Conservation (phyloP, 2,113 vertebrate species). For the Heptranchias perlo region DNA sequence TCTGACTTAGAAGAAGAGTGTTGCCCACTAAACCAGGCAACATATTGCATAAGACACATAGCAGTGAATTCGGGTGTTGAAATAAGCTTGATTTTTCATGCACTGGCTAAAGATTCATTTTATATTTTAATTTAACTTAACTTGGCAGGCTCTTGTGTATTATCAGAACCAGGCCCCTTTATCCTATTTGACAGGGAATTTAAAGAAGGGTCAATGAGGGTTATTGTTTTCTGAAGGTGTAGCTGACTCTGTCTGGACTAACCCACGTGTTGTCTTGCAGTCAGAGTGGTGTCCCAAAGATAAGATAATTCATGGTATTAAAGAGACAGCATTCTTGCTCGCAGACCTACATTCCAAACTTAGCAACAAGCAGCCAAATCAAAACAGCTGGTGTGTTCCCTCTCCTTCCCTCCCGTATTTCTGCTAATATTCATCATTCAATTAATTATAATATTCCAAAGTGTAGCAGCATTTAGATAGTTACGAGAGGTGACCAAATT, state of each 20-base stretch:
- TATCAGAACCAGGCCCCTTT: not conserved
- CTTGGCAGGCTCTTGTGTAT: not conserved
- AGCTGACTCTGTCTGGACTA: not conserved
- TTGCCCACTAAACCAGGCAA: not conserved
- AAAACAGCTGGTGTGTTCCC: not conserved
- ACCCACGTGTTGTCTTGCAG: not conserved
- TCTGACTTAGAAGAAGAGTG: not conserved
- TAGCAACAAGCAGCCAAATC: not conserved
- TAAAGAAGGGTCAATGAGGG: not conserved
- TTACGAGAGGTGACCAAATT: not conserved
- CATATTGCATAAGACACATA: not conserved
- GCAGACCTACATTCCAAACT: not conserved
- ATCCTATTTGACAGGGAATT: not conserved
- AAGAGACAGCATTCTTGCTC: not conserved
- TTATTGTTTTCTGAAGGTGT: not conserved
- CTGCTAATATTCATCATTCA: not conserved
- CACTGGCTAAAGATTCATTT: not conserved
- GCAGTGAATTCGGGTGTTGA: not conserved
- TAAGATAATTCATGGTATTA: not conserved
- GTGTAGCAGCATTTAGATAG: no score
- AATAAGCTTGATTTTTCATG: not conserved
- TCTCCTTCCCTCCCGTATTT: not conserved
- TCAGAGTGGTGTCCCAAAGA: not conserved
- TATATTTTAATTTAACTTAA: not conserved
- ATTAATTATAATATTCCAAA: not conserved